phyloP scores from a whole-genome alignment of 1,140 invertebrate genomes.

The Bradynema listronoti region DNA sequence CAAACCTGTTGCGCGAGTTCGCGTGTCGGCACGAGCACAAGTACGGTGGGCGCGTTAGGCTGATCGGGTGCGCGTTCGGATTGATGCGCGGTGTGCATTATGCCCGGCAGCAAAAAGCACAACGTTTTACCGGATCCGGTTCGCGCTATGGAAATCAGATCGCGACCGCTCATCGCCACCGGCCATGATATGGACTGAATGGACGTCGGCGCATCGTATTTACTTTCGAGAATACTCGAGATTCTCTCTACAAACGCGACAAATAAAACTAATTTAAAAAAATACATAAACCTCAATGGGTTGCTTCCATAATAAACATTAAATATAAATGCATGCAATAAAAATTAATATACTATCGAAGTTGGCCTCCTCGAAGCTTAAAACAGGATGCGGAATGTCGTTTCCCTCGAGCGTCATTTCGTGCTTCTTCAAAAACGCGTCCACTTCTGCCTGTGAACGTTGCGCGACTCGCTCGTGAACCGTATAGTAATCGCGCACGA shows the following conservation, averaged over 20 bases:
- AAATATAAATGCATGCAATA: too few relatives aligned
- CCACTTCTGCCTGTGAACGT: slow-evolving; percentile 43
- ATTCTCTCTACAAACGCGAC: slow-evolving; percentile 36
- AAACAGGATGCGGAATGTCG: too few relatives aligned
- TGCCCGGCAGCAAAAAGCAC: slow-evolving; percentile 58
- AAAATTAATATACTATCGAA: too few relatives aligned
- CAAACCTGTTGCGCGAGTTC: slow-evolving; percentile 91
- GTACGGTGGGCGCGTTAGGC: slow-evolving; percentile 52
- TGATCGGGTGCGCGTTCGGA: slow-evolving; percentile 56
- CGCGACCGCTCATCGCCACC: slow-evolving; percentile 60
- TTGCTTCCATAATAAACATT: too few relatives aligned
- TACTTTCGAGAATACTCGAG: slow-evolving; percentile 29
- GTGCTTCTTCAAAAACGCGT: slow-evolving; percentile 45
- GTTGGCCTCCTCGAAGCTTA: too few relatives aligned
- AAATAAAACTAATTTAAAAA: too few relatives aligned
- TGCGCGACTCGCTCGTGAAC: slow-evolving; percentile 37
- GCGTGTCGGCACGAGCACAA: slow-evolving; percentile 84
- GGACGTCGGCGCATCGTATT: slow-evolving; percentile 56
- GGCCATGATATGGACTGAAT: slow-evolving; percentile 60
- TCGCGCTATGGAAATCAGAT: slow-evolving; percentile 63
- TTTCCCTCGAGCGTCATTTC: too few relatives aligned
- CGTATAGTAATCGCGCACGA: too few relatives aligned
- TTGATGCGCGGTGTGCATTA: slow-evolving; percentile 87
- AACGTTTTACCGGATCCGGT: slow-evolving; percentile 65
- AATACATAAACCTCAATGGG: too few relatives aligned